Evolutionary conservation across 2,888 invertebrate genomes (phyloP).

Genomic region (Drosophila yooni): DNA sequence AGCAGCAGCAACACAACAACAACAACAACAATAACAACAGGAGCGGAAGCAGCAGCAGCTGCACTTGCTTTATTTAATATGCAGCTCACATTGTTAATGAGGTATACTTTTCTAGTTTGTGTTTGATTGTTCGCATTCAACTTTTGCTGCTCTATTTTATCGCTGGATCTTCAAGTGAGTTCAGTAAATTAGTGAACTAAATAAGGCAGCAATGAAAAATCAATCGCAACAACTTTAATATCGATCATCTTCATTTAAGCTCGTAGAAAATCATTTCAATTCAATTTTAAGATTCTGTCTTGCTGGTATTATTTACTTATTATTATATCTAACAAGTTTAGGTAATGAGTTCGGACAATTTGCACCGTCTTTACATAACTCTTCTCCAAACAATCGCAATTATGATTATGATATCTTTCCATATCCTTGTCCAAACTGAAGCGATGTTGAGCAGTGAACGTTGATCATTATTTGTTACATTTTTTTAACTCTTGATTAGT

Average conservation of each 20-base stretch:
- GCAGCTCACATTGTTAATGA: slow-evolving; percentile 36
- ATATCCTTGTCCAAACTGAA: no score
- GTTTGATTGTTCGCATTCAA: neutral
- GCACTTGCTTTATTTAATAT: slow-evolving; percentile 46
- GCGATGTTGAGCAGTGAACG: neutral
- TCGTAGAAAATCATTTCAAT: neutral
- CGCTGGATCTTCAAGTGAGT: neutral
- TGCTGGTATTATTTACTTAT: neutral
- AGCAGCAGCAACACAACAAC: slow-evolving; percentile 3
- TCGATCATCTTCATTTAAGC: neutral
- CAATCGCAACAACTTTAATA: neutral
- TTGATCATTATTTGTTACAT: neutral
- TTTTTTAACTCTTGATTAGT: neutral
- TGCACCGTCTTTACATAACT: no score
- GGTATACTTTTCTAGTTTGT: slow-evolving; percentile 24
- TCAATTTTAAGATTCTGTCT: neutral
- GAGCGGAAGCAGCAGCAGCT: slow-evolving; percentile 21
- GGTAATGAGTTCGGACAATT: no score
- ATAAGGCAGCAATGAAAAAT: neutral
- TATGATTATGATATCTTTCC: no score
- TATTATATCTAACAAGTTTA: neutral
- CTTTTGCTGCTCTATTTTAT: neutral
- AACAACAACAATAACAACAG: neutral
- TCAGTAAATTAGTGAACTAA: neutral
- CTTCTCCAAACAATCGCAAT: no score